These are phyloP conservation scores for Rhynchomys soricoides DNA, from an alignment of 2,113 vertebrate genomes.

Conservation along the genomic window DNA sequence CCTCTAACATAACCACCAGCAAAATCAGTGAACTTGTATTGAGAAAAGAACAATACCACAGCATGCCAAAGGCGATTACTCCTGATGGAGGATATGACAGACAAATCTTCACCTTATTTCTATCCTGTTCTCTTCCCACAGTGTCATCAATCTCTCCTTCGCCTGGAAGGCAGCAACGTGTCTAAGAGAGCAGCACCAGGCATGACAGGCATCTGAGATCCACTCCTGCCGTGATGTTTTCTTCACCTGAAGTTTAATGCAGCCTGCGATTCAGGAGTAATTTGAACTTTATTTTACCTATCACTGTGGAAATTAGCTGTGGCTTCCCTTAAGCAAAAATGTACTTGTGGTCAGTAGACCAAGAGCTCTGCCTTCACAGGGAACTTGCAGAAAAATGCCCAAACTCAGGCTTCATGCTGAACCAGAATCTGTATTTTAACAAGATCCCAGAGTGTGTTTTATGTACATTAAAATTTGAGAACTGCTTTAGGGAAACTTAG, in stretches of 20 bases:
- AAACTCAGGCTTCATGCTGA: background rate
- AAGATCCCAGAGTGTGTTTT: background rate
- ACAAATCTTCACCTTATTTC: conserved; percentile 38
- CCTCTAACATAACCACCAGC: background rate
- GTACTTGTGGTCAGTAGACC: background rate
- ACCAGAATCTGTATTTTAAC: background rate
- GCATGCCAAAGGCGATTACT: conserved; percentile 18
- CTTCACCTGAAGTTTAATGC: background rate
- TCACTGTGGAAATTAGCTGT: background rate
- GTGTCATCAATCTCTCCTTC: conserved; percentile 14
- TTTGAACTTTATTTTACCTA: background rate
- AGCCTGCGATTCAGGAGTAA: background rate
- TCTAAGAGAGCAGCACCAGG: background rate
- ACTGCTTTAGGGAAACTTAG: conserved; percentile 20
- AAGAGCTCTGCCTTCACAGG: background rate
- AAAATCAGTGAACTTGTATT: background rate
- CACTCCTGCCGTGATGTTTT: background rate
- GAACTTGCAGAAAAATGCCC: background rate
- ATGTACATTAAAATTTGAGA: conserved; percentile 14
- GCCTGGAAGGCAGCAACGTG: background rate
- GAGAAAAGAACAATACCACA: conserved; percentile 57
- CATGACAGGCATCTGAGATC: background rate
- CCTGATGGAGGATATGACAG: background rate
- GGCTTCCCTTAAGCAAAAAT: background rate
- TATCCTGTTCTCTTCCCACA: background rate